Evolutionary conservation across 2,113 vertebrate species (phyloP).

Genomic region (Channa argus): DNA sequence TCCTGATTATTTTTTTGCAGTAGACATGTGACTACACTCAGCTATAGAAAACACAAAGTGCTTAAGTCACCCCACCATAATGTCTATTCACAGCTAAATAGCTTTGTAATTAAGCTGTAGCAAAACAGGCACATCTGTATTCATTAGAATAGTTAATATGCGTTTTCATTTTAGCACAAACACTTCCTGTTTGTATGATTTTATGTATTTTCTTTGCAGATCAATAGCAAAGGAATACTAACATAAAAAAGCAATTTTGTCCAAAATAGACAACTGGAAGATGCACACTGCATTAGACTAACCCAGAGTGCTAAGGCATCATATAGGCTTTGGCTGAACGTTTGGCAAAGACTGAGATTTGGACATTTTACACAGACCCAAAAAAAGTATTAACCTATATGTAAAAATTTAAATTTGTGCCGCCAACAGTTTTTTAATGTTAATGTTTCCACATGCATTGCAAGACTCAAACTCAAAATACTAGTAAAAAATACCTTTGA

Average conservation of each 20-base stretch:
- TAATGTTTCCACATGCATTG: background rate
- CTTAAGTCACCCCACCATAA: background rate
- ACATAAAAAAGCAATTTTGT: too few relatives aligned
- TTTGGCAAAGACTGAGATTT: background rate
- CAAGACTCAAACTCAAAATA: constrained; percentile 22
- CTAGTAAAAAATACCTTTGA: constrained; percentile 1
- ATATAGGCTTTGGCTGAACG: background rate
- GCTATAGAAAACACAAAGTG: background rate
- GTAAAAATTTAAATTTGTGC: background rate
- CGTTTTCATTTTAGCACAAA: too few relatives aligned
- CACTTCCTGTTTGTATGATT: too few relatives aligned
- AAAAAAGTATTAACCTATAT: background rate
- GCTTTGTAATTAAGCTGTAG: background rate
- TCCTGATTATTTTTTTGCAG: too few relatives aligned
- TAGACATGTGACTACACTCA: constrained; percentile 4
- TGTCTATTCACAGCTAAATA: background rate
- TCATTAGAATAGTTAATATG: too few relatives aligned
- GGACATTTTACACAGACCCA: background rate
- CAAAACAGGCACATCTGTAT: too few relatives aligned
- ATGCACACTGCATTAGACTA: background rate
- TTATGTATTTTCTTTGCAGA: too few relatives aligned
- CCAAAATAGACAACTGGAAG: too few relatives aligned
- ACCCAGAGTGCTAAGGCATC: background rate
- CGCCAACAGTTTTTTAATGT: background rate
- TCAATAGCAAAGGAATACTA: too few relatives aligned